Base-by-base conservation (phyloP, 2,797 vertebrate genomes). In the Chrysocyon brachyurus region DNA sequence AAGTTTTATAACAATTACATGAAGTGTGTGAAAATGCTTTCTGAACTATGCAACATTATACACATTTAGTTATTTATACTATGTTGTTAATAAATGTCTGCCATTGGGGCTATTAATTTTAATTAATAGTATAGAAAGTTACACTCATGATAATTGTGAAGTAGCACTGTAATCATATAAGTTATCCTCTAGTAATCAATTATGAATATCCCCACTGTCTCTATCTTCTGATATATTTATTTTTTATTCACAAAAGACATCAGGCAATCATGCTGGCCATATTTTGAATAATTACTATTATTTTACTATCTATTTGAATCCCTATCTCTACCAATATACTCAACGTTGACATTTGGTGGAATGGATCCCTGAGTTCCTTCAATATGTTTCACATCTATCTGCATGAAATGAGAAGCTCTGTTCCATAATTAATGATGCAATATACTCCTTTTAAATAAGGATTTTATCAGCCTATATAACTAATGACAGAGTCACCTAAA, bases 401-500 rank as follows among this genome's bases (percentile, higher is more conserved):
- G 73, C 40, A 79, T 73, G 59, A 95, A 83, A 85, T 63, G 26
- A 83, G 49, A 63, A 90, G n/a, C 28, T 95, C 70, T 72, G 7
- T 70, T 94, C 17, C 33, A 26, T 85, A 97, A 98, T 92, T 96
- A 94, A 94, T 85, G 93, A 77, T 91, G 56, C 68, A 72, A 77
- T 87, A 68, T 46, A 82, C 6, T 59, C 33, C 40, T 94, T 92
- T 94, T 89, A 97, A 96, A 90, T 72, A 95, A 97, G 49, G 46
- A 78, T 94, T 97, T 93, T 97, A 87, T 97, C 97, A 94, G 68
- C 46, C 79, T 84, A 6, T 66, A 63, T 93, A 97, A 85, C 70
- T 94, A 94, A 95, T 90, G 89, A 70, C 56, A 90, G 63, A 96
- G 73, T 89, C 93, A 94, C 40, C 87, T 93, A 96, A 95, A 93